phyloP scores from a whole-genome alignment of 1,140 invertebrate species.

The Bathynomus jamesi region DNA sequence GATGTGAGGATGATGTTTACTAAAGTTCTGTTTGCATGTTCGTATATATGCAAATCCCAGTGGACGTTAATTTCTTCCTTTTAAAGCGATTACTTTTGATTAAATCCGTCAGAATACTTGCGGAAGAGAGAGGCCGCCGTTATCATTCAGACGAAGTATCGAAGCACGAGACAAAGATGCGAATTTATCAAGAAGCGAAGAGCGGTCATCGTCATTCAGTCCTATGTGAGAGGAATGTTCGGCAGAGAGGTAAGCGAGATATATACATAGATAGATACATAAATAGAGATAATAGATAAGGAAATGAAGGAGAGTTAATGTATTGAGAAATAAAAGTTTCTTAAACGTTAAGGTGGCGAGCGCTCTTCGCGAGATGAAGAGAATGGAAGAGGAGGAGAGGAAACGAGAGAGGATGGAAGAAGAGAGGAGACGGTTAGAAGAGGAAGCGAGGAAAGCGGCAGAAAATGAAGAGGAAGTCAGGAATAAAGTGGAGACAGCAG shows the following conservation, averaged over 20 bases:
- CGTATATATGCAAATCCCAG: too few species aligned
- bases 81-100: too few species aligned
- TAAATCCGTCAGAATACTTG: constrained; percentile 49
- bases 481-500: constrained; percentile 48
- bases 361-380: constrained; percentile 75
- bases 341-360: constrained; percentile 62
- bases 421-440: constrained; percentile 47
- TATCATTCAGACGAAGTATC: constrained; percentile 75
- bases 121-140: constrained; percentile 61
- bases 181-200: constrained; percentile 70
- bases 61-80: too few species aligned
- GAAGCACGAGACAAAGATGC: constrained; percentile 74
- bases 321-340: too few species aligned
- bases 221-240: constrained; percentile 79
- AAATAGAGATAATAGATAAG: constrained; percentile 13
- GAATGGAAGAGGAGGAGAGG: constrained; percentile 85
- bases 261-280: background rate
- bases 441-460: constrained; percentile 42
- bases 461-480: constrained; percentile 41
- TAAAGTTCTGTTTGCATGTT: too few species aligned
- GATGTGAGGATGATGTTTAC: too few species aligned
- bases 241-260: constrained; percentile 57
- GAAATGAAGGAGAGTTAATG: too few species aligned
- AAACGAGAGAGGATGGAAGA: constrained; percentile 64
- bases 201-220: constrained; percentile 81